Percentiles rank a stretch among this genome's conserved stretches.
Conservation (phyloP, 64 coral and sea anemone genomes). For the Acropora yongei region DNA sequence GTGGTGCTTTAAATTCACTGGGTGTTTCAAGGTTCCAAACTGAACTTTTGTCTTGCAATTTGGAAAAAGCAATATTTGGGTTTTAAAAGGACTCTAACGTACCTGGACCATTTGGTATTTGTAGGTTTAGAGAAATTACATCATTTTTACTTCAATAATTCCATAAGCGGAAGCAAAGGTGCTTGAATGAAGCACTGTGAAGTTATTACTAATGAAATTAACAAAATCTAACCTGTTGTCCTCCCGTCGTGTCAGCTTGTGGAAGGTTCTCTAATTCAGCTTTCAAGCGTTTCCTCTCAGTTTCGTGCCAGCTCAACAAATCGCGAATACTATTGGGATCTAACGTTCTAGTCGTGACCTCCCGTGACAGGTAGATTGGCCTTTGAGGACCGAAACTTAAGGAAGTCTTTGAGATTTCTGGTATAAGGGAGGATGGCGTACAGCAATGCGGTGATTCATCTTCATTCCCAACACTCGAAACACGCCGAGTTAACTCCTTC, state of each 20-base stretch:
- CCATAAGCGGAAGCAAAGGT: too few species aligned
- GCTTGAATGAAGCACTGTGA: too few species aligned
- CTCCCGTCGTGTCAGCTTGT: background rate
- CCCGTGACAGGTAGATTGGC: background rate
- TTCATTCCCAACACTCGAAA: background rate
- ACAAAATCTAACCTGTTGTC: slow-evolving; percentile 1
- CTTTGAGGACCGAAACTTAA: background rate
- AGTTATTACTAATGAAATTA: too few species aligned
- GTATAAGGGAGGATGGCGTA: slow-evolving; percentile 22
- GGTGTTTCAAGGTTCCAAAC: too few species aligned
- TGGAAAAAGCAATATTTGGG: too few species aligned
- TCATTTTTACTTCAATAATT: too few species aligned
- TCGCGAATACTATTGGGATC: slow-evolving; percentile 11
- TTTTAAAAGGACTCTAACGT: too few species aligned
- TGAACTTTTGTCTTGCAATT: too few species aligned
- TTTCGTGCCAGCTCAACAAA: slow-evolving; percentile 29
- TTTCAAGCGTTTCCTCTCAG: slow-evolving; percentile 30
- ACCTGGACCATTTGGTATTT: too few species aligned
- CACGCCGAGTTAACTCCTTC: slow-evolving; percentile 47
- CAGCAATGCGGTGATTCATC: background rate
- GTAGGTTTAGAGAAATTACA: too few species aligned
- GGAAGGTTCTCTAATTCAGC: slow-evolving; percentile 29
- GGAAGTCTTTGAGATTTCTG: background rate
- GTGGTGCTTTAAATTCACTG: too few species aligned
- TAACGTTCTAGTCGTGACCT: background rate